Evolutionary conservation across 2,113 vertebrate genomes (phyloP).

Genomic region (Heterochromis multidens): DNA sequence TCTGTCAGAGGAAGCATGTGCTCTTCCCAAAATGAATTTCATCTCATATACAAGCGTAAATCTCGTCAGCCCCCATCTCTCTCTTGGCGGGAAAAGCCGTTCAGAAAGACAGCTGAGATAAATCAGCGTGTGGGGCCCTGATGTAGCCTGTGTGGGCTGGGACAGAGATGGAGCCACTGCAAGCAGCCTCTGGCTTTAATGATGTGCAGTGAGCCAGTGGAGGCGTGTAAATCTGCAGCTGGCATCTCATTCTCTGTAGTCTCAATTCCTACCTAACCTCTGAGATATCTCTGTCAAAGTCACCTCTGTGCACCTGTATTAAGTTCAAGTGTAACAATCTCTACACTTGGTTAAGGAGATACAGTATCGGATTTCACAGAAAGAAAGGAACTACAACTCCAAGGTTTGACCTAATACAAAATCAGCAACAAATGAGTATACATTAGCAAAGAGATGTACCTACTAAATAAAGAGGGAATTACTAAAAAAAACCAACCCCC

Average conservation of each 20-base stretch:
- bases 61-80: conserved; percentile 58
- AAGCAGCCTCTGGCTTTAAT: conserved; percentile 70
- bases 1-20: conserved; percentile 47
- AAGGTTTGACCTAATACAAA: neutral
- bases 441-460: neutral
- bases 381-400: neutral
- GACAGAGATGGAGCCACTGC: conserved; percentile 64
- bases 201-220: conserved; percentile 71
- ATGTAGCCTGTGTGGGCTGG: conserved; percentile 66
- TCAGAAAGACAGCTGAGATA: conserved; percentile 71
- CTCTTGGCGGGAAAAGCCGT: conserved; percentile 64
- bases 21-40: conserved; percentile 69
- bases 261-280: conserved; percentile 43
- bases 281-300: conserved; percentile 65
- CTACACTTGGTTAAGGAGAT: neutral
- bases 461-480: neutral
- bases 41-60: conserved; percentile 61
- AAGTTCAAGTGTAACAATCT: conserved; percentile 30
- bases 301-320: conserved; percentile 52
- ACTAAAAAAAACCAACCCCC: too few relatives aligned
- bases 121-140: conserved; percentile 64
- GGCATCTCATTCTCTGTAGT: conserved; percentile 64
- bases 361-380: neutral
- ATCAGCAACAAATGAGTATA: neutral
- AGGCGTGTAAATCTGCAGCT: conserved; percentile 71